Percentiles rank a stretch among this genome's conserved stretches.
Evolutionary conservation across 2,797 vertebrate species (phyloP).

Genomic region (Zenarchopterus dispar): DNA sequence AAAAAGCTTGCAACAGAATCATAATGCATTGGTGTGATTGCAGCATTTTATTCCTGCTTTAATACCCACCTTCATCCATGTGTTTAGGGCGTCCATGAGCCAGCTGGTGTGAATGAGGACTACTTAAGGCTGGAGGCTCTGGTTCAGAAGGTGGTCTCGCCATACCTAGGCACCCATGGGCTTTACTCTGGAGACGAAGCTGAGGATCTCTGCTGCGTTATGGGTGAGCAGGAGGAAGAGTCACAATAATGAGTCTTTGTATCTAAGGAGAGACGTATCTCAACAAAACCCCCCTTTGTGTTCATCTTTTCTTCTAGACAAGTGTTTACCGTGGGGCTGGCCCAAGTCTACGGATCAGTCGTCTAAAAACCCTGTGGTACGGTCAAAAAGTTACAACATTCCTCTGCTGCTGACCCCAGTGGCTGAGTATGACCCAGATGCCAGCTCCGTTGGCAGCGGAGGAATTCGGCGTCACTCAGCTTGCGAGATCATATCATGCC

Average conservation of each 20-base stretch:
- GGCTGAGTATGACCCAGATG: slow-evolving; percentile 92
- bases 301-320: slow-evolving; percentile 81
- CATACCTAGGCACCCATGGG: slow-evolving; percentile 94
- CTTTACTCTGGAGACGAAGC: slow-evolving; percentile 89
- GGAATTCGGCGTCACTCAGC: slow-evolving; percentile 93
- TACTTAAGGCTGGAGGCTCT: slow-evolving; percentile 93
- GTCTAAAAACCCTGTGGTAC: slow-evolving; percentile 92
- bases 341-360: slow-evolving; percentile 86
- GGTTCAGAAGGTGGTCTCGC: slow-evolving; percentile 96
- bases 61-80: background rate
- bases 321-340: slow-evolving; percentile 87
- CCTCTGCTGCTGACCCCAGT: slow-evolving; percentile 95
- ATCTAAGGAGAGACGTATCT: background rate
- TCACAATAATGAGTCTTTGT: background rate
- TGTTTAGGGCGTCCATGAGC: slow-evolving; percentile 92
- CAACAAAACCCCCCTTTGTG: background rate
- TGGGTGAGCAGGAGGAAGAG: slow-evolving; percentile 82
- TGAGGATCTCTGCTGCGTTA: slow-evolving; percentile 85
- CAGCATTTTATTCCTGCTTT: no score
- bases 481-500: slow-evolving; percentile 93
- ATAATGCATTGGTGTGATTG: no score
- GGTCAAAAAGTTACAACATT: slow-evolving; percentile 98
- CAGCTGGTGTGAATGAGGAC: slow-evolving; percentile 91
- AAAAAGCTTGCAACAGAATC: no score
- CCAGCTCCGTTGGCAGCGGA: slow-evolving; percentile 79